These are phyloP conservation scores for Ciconia nigra DNA, from an alignment of 2,797 vertebrate species.

Conservation along the genomic window DNA sequence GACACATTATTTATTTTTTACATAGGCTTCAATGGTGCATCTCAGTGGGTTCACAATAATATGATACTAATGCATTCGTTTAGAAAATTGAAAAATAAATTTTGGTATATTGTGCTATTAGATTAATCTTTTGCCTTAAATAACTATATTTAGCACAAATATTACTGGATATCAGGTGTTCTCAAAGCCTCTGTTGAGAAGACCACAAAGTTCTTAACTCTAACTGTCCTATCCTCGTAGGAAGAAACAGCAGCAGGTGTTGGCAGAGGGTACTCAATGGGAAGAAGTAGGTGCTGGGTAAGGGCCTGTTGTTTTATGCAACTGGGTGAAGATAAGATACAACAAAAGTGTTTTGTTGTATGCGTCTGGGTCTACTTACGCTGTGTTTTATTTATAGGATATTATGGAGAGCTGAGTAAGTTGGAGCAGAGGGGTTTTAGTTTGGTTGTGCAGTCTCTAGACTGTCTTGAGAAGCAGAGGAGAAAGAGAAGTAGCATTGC, in stretches of 20 bases:
- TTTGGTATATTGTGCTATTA: not conserved
- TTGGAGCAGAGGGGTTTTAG: not conserved
- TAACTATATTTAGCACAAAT: not conserved
- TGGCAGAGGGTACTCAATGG: not conserved
- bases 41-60: not conserved
- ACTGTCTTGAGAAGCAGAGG: not conserved
- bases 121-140: not conserved
- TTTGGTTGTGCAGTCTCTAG: not conserved
- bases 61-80: not conserved
- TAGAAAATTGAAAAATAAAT: not conserved
- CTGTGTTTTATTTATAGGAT: not conserved
- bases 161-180: not conserved
- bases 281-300: not conserved
- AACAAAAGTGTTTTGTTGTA: not conserved
- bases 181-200: not conserved
- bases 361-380: fast-evolving
- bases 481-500: not conserved
- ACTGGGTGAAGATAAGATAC: not conserved
- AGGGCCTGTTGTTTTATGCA: not conserved
- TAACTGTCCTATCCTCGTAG: not conserved
- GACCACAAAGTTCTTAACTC: not conserved
- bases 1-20: not conserved
- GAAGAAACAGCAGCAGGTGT: not conserved
- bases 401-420: not conserved
- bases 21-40: not conserved